A percentile compares a stretch with the other conserved stretches of the same genome.
phyloP scores from a whole-genome alignment of 1,140 invertebrate species.

The Euura saliciscinereae region DNA sequence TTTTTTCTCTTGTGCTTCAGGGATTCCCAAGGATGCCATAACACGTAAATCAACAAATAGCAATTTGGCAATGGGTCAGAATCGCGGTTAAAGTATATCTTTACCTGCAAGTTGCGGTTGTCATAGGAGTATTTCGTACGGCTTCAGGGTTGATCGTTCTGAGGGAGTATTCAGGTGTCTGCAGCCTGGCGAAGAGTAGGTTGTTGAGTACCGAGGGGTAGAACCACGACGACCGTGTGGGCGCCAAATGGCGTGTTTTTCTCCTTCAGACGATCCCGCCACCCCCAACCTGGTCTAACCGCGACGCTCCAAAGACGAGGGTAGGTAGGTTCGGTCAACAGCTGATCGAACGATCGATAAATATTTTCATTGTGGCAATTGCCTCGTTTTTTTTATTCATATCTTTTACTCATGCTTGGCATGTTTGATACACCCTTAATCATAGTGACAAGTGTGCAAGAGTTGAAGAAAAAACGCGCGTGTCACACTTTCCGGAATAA shows the following conservation, averaged over 20 bases:
- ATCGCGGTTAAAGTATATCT: not conserved
- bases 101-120: not conserved
- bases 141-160: not conserved
- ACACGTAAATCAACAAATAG: too few species aligned
- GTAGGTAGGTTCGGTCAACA: not conserved
- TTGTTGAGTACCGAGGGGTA: not conserved
- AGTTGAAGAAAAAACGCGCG: too few species aligned
- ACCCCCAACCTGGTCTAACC: not conserved
- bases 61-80: too few species aligned
- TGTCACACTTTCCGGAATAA: too few species aligned
- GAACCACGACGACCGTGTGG: not conserved
- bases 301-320: not conserved
- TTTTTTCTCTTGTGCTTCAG: not conserved
- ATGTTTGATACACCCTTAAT: not conserved
- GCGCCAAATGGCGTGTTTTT: constrained; percentile 4
- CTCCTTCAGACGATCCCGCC: not conserved
- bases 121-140: not conserved
- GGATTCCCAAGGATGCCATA: too few species aligned
- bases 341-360: constrained; percentile 1
- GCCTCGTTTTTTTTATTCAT: not conserved
- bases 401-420: not conserved
- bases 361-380: not conserved
- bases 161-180: not conserved
- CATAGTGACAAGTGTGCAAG: not conserved
- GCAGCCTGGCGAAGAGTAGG: not conserved